Percentiles rank a stretch among this genome's conserved stretches.
phyloP scores from a whole-genome alignment of 2,888 invertebrate species.

The Eupithecia exiguata region DNA sequence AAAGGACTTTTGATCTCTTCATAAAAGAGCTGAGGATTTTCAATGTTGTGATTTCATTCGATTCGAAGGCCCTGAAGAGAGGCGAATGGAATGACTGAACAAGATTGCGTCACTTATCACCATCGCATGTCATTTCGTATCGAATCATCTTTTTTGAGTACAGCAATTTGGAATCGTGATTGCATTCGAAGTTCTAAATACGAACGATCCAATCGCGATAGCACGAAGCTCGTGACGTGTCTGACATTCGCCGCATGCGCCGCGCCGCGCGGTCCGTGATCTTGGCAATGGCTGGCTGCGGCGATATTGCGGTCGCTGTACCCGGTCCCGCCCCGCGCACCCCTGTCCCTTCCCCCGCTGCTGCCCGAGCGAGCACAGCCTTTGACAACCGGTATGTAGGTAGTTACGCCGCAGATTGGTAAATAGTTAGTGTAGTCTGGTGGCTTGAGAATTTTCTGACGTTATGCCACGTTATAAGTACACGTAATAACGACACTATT shows the following conservation, averaged over 20 bases:
- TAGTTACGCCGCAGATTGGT: conserved; percentile 49
- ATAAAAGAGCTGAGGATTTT: background rate
- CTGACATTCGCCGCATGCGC: conserved; percentile 78
- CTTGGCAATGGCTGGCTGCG: conserved; percentile 82
- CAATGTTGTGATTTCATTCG: background rate
- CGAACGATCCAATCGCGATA: conserved; percentile 74
- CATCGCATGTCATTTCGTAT: conserved; percentile 40
- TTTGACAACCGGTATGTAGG: conserved; percentile 80
- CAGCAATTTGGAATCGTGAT: conserved; percentile 66
- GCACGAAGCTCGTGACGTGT: conserved; percentile 82
- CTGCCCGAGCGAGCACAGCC: conserved; percentile 55
- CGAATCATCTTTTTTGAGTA: conserved; percentile 49
- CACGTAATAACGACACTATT: conserved; percentile 73
- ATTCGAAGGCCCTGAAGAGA: background rate
- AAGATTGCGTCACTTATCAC: conserved; percentile 31
- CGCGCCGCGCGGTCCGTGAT: conserved; percentile 80
- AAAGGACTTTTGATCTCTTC: background rate
- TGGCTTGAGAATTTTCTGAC: conserved; percentile 79
- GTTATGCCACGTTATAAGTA: conserved; percentile 72
- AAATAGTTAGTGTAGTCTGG: conserved; percentile 48
- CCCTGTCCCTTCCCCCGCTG: conserved; percentile 44
- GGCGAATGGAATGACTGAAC: background rate
- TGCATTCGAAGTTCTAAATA: conserved; percentile 71
- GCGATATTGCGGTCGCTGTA: conserved; percentile 82
- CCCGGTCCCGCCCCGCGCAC: conserved; percentile 56